phyloP scores from a whole-genome alignment of 2,113 vertebrate genomes.

The Tinamus guttatus region DNA sequence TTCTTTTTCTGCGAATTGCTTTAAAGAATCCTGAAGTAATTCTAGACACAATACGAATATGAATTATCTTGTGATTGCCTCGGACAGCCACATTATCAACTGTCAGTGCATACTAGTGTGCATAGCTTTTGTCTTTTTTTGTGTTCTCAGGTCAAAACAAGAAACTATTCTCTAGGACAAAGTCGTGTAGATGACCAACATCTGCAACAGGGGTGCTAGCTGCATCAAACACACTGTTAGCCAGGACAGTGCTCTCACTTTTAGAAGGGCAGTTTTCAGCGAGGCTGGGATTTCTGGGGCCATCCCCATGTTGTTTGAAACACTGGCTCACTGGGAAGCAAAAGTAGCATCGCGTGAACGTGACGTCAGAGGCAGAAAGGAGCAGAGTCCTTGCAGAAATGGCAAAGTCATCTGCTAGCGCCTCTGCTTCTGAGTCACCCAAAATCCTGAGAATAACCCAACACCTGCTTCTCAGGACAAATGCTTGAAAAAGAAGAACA shows the following conservation, averaged over 20 bases:
- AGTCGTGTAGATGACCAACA: neutral
- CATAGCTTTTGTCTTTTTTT: neutral
- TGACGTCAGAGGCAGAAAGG: neutral
- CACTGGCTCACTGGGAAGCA: neutral
- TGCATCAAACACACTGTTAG: neutral
- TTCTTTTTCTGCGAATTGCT: neutral
- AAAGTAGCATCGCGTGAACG: neutral
- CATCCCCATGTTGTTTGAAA: neutral
- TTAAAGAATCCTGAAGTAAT: conserved; percentile 7
- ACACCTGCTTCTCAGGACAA: neutral
- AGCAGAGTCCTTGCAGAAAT: neutral
- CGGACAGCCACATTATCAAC: neutral
- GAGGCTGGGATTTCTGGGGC: conserved; percentile 11
- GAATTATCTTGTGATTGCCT: neutral
- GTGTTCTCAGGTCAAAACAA: neutral
- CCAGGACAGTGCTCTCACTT: neutral
- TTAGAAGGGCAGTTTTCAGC: neutral
- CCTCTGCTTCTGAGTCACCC: neutral
- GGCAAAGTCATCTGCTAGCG: neutral
- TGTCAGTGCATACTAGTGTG: neutral
- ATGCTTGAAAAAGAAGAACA: neutral
- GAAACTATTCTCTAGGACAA: neutral
- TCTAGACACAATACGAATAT: neutral
- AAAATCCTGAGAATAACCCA: neutral
- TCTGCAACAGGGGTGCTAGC: neutral